A percentile compares a stretch with the other conserved stretches of the same genome.
These are phyloP conservation scores for Cherax destructor DNA, from an alignment of 1,140 invertebrate species.

Conservation along the genomic window DNA sequence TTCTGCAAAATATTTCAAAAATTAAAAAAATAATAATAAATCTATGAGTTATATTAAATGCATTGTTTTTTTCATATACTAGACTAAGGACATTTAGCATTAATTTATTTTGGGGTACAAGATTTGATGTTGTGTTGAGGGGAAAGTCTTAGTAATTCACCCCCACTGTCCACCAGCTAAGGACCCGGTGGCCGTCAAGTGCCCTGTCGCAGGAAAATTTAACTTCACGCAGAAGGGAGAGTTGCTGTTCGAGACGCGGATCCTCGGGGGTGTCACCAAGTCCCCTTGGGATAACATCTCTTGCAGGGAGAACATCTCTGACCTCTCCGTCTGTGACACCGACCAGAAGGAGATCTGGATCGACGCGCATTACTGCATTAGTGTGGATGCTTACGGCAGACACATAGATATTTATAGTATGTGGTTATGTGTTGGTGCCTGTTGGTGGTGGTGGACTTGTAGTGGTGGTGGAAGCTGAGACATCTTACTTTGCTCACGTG, in stretches of 20 bases:
- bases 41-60: no score
- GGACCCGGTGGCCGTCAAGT: slow-evolving; percentile 93
- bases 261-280: slow-evolving; percentile 79
- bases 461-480: background rate
- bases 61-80: no score
- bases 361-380: slow-evolving; percentile 80
- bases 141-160: background rate
- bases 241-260: slow-evolving; percentile 77
- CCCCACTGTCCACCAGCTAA: slow-evolving; percentile 80
- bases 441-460: background rate
- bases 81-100: no score
- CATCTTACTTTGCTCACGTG: no score
- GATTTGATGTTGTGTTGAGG: no score
- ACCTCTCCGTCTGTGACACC: slow-evolving; percentile 77
- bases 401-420: slow-evolving; percentile 78
- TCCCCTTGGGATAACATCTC: slow-evolving; percentile 78
- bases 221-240: slow-evolving; percentile 88
- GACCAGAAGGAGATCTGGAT: slow-evolving; percentile 78
- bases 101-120: no score
- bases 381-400: slow-evolving; percentile 79
- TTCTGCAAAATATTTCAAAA: no score
- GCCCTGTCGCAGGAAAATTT: slow-evolving; percentile 97
- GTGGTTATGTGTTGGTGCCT: background rate
- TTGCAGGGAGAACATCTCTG: slow-evolving; percentile 78
- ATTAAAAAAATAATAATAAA: no score